phyloP scores from a whole-genome alignment of 2,888 invertebrate species.

The Eupithecia pulchellata region DNA sequence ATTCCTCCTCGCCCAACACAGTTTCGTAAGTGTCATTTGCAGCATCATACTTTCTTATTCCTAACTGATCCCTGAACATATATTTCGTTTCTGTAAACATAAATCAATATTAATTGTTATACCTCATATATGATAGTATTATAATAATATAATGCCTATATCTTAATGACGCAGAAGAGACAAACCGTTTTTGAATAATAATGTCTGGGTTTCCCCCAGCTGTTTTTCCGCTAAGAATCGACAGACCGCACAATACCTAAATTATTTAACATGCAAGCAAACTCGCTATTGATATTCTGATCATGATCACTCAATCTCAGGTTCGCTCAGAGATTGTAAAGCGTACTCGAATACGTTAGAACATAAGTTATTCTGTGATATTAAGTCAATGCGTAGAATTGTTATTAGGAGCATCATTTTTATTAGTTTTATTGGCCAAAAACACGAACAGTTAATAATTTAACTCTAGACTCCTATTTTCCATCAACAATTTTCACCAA shows the following conservation, averaged over 20 bases:
- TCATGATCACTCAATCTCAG: background rate
- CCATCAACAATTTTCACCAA: too few relatives aligned
- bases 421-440: too few relatives aligned
- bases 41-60: constrained; percentile 68
- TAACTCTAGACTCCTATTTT: too few relatives aligned
- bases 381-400: too few relatives aligned
- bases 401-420: too few relatives aligned
- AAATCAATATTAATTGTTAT: background rate
- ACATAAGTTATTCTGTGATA: background rate
- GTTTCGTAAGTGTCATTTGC: constrained; percentile 51
- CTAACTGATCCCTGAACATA: constrained; percentile 64
- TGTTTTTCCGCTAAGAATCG: background rate
- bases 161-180: background rate
- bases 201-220: background rate
- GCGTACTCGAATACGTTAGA: too few relatives aligned
- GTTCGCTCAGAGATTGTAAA: background rate
- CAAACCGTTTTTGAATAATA: background rate
- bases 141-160: too few relatives aligned
- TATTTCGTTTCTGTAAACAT: constrained; percentile 69
- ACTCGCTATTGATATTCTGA: background rate
- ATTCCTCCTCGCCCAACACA: constrained; percentile 60
- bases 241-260: background rate
- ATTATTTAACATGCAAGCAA: background rate
- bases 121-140: too few relatives aligned
- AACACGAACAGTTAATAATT: too few relatives aligned